These are phyloP conservation scores for Berghia stephanieae DNA, from an alignment of 1,140 invertebrate species.

Conservation along the genomic window DNA sequence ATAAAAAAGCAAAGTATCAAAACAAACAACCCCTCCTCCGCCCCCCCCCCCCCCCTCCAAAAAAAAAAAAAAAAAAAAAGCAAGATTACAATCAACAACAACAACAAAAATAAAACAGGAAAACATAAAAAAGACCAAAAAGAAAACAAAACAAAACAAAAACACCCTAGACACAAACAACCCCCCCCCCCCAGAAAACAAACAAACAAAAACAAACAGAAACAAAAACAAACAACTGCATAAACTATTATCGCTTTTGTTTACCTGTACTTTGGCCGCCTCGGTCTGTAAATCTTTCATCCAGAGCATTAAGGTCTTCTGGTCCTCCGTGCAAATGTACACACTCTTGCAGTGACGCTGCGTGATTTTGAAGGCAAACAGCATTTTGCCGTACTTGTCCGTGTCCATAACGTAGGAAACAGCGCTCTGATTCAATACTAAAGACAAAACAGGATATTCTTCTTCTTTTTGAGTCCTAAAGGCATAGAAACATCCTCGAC, in stretches of 20 bases:
- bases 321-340: slow-evolving; percentile 44
- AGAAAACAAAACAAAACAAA: too few species aligned
- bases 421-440: slow-evolving; percentile 42
- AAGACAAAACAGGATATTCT: slow-evolving; percentile 39
- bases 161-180: too few species aligned
- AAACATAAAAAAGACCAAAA: too few species aligned
- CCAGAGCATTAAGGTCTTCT: slow-evolving; percentile 46
- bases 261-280: slow-evolving; percentile 40
- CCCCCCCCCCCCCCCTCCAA: too few species aligned
- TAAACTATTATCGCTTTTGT: not conserved
- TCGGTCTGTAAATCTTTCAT: slow-evolving; percentile 50
- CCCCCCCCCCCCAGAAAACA: too few species aligned
- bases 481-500: slow-evolving; percentile 50
- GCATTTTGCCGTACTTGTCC: slow-evolving; percentile 41
- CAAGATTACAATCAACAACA: too few species aligned
- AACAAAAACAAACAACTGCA: not conserved
- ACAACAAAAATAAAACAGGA: too few species aligned
- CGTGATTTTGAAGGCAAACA: slow-evolving; percentile 50
- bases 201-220: not conserved
- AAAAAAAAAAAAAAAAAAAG: too few species aligned
- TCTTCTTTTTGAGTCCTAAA: slow-evolving; percentile 46
- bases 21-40: too few species aligned
- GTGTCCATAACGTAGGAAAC: slow-evolving; percentile 42
- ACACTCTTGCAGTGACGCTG: slow-evolving; percentile 47
- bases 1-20: too few species aligned